These are phyloP conservation scores for Staurois parvus DNA, from an alignment of 2,797 vertebrate species.

Conservation along the genomic window DNA sequence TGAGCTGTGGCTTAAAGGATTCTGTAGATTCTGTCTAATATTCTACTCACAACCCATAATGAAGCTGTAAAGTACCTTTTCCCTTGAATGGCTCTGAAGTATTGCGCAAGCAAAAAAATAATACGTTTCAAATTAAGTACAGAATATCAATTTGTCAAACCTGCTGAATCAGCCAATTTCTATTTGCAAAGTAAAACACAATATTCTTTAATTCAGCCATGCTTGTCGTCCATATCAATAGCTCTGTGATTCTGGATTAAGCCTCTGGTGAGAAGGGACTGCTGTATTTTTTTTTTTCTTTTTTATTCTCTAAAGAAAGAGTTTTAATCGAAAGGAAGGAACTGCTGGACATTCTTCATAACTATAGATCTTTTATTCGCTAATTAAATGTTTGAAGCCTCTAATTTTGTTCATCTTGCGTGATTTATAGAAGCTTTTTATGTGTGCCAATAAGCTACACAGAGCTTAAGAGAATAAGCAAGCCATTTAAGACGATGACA, in stretches of 20 bases:
- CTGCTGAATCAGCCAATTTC: constrained; percentile 48
- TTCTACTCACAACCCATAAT: constrained; percentile 24
- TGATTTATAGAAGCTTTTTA: background rate
- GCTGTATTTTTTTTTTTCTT: background rate
- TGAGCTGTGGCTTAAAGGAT: background rate
- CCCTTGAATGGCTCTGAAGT: constrained; percentile 47
- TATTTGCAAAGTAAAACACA: constrained; percentile 50
- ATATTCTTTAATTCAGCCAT: constrained; percentile 58
- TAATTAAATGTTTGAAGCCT: background rate
- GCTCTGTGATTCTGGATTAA: constrained; percentile 35
- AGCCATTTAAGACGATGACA: background rate
- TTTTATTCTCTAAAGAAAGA: background rate
- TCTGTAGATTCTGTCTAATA: constrained; percentile 14
- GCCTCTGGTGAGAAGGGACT: constrained; percentile 10
- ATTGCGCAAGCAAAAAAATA: constrained; percentile 58
- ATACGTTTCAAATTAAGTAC: constrained; percentile 57
- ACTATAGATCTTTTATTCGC: background rate
- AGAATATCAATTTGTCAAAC: constrained; percentile 58
- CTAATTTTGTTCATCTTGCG: background rate
- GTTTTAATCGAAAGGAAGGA: background rate
- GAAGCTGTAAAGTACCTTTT: constrained; percentile 52
- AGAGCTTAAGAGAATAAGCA: background rate
- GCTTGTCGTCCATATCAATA: constrained; percentile 58
- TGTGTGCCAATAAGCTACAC: background rate
- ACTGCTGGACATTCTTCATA: background rate